These are phyloP conservation scores for Cephus sareptanus DNA, from an alignment of 2,888 invertebrate genomes.

Conservation along the genomic window DNA sequence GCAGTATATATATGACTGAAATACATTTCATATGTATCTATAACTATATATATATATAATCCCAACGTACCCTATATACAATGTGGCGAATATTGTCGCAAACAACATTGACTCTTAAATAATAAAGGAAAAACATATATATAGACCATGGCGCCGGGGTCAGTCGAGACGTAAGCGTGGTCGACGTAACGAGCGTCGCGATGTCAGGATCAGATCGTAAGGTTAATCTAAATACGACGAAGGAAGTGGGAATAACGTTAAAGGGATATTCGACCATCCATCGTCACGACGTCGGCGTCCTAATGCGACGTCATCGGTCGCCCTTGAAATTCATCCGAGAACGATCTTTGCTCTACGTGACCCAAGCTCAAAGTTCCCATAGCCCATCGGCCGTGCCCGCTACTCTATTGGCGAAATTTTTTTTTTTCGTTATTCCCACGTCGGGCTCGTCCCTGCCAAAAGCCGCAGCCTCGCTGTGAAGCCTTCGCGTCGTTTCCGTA, in stretches of 20 bases:
- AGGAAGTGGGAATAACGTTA: background rate
- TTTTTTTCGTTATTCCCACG: background rate
- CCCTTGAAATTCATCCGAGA: too few relatives aligned
- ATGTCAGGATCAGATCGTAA: background rate
- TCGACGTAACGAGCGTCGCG: background rate
- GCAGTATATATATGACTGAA: too few relatives aligned
- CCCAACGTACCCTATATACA: background rate
- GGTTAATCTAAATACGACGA: background rate
- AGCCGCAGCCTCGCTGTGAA: conserved; percentile 1
- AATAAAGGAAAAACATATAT: background rate
- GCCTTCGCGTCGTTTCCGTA: conserved; percentile 14
- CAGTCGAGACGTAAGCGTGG: background rate
- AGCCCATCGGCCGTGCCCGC: background rate
- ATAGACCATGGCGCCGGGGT: background rate
- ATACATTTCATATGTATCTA: too few relatives aligned
- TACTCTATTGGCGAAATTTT: background rate
- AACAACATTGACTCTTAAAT: background rate
- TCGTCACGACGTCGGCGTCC: too few relatives aligned
- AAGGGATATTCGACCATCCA: background rate
- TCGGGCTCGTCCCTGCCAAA: background rate
- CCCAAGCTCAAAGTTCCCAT: background rate
- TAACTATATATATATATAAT: background rate
- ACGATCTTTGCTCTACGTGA: background rate
- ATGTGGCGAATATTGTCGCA: background rate
- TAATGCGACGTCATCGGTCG: too few relatives aligned